Evolutionary conservation across 53 echinoderm and acorn worm species (phyloP).

Genomic region (Luidia sarsii): DNA sequence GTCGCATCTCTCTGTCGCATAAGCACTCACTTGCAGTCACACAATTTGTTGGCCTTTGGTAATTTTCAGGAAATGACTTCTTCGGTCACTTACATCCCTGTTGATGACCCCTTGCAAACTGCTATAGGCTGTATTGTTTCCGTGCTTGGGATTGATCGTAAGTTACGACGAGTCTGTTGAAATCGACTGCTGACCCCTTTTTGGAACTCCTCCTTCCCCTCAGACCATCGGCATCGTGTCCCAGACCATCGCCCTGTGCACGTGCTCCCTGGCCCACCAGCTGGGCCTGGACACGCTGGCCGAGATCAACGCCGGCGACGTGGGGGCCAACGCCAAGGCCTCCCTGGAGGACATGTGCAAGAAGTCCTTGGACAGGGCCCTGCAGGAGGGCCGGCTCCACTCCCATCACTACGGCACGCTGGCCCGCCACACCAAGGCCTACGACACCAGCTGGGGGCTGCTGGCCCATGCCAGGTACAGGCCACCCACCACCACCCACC

Average conservation of each 20-base stretch:
- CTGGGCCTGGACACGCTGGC: conserved; percentile 75
- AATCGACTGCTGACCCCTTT: too few species aligned
- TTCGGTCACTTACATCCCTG: too few species aligned
- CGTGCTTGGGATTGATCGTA: too few species aligned
- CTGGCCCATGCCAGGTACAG: conserved; percentile 73
- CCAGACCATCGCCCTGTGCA: conserved; percentile 68
- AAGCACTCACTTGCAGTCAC: too few species aligned
- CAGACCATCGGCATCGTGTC: conserved; percentile 74
- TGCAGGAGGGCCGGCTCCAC: conserved; percentile 60
- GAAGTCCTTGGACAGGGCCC: conserved; percentile 64
- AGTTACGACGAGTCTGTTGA: too few species aligned
- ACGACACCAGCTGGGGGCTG: conserved; percentile 68
- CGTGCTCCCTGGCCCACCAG: conserved; percentile 70
- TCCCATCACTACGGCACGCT: conserved; percentile 55
- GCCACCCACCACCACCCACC: too few species aligned
- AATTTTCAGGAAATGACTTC: too few species aligned
- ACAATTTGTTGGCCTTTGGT: too few species aligned
- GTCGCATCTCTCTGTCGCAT: too few species aligned
- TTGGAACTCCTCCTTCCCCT: not conserved
- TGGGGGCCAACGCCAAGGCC: conserved; percentile 62
- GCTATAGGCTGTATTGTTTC: too few species aligned
- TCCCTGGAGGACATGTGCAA: conserved; percentile 76
- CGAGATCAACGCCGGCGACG: conserved; percentile 53
- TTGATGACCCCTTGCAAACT: too few species aligned
- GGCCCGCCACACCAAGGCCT: conserved; percentile 60